Evolutionary conservation across 2,888 invertebrate species (phyloP), one percentile per base, ranked within the genome.

Genomic region (Boloria selene): DNA sequence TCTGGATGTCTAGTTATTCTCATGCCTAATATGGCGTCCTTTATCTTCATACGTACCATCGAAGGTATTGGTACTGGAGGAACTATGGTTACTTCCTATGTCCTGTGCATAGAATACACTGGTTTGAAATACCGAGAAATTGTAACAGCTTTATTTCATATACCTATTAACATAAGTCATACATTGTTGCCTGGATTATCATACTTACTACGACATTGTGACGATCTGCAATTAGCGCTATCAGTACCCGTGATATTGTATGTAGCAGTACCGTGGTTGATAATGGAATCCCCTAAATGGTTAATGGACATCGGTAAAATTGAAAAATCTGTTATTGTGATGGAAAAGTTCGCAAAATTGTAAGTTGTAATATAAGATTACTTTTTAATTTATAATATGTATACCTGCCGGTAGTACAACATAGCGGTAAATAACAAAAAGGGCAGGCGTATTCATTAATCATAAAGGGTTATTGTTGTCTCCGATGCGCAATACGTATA

Each of bases 211-310:
- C 79, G 87, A 18, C 61, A 88, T 59, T 84, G 82, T 54, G 83
- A 87, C 44, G 65, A 79, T 0, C 83, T 87, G 5, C 87, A 88
- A 69, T 47, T 87, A 6, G 83, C 82, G 0, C 18, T 88, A 2
- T 87, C 89, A 0, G 45, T 88, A 17, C 89, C 88, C 1, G 68
- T 84, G n/a, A 79, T 87, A 7, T 44, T 85, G 0, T 80, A 80
- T 45, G 78, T 80, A 3, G 26, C 65, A 0, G 31, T 78, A 6
- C 74, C 77, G 62, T 87, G 78, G 73, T 17, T 86, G 18, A 10
- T 80, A 2, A 73, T 80, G 67, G 90, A 89, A 64, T 89, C 89
- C 0, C 90, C 88, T 0, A 89, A 87, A 67, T 90, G 90, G 90
- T 72, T 89, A 68, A 72, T 89, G 78, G 86, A 87, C 69, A 82